A percentile compares a stretch with the other conserved stretches of the same genome.
phyloP scores from a whole-genome alignment of 2,797 vertebrate genomes.

The Tapera naevia region DNA sequence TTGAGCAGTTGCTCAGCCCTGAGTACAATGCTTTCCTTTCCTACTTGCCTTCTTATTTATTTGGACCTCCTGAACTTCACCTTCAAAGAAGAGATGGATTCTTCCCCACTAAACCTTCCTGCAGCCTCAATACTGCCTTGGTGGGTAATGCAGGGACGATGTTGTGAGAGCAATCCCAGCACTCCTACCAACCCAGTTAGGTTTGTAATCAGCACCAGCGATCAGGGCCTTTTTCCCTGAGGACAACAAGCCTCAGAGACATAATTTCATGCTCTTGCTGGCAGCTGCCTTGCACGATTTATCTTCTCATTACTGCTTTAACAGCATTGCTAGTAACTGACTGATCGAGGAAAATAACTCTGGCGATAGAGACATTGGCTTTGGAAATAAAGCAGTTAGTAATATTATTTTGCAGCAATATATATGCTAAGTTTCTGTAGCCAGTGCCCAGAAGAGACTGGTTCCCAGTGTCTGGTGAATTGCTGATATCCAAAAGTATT shows the following conservation, averaged over 20 bases:
- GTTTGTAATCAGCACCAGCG: background rate
- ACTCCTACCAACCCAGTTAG: background rate
- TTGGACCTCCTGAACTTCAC: background rate
- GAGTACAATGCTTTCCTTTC: background rate
- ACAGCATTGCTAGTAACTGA: background rate
- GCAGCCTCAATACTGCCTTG: background rate
- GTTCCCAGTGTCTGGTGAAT: background rate
- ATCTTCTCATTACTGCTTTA: slow-evolving; percentile 45
- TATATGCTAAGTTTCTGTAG: background rate
- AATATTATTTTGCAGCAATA: background rate
- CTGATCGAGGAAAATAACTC: background rate
- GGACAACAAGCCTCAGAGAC: background rate
- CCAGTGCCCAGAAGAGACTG: background rate
- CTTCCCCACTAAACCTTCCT: background rate
- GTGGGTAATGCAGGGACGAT: background rate
- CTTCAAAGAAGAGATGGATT: background rate
- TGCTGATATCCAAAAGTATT: background rate
- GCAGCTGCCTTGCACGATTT: slow-evolving; percentile 28
- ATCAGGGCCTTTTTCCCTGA: background rate
- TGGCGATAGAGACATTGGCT: background rate
- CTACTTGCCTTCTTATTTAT: background rate
- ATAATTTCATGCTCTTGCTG: slow-evolving; percentile 36
- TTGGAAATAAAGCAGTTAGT: background rate
- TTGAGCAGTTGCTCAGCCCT: background rate
- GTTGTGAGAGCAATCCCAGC: background rate